Evolutionary conservation across 2,113 vertebrate species (phyloP).

Genomic region (Sisor rabdophorus): DNA sequence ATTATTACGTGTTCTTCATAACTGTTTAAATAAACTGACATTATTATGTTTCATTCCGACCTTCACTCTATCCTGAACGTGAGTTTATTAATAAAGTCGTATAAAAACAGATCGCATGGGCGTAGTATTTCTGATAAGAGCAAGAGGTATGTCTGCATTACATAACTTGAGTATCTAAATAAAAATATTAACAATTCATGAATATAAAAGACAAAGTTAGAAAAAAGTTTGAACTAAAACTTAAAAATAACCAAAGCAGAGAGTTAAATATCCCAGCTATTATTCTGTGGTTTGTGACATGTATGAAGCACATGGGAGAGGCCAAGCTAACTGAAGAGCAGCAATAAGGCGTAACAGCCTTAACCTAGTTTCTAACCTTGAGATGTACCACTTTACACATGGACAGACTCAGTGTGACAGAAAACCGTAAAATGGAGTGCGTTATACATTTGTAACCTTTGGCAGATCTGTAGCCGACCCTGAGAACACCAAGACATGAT

Average conservation of each 20-base stretch:
- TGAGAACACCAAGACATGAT: background rate
- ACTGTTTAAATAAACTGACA: too few relatives aligned
- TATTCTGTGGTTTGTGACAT: slow-evolving; percentile 17
- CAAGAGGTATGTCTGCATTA: background rate
- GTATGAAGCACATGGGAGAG: slow-evolving; percentile 17
- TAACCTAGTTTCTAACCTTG: background rate
- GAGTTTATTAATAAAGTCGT: too few relatives aligned
- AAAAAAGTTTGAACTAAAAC: background rate
- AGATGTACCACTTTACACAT: background rate
- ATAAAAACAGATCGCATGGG: too few relatives aligned
- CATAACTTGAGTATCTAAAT: background rate
- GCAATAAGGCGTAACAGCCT: slow-evolving; percentile 17
- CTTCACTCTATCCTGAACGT: too few relatives aligned
- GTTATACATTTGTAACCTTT: background rate
- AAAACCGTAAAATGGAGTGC: background rate
- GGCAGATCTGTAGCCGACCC: background rate
- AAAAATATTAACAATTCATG: background rate
- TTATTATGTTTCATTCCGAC: too few relatives aligned
- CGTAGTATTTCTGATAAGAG: background rate
- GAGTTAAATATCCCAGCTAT: slow-evolving; percentile 2
- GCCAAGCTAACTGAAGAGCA: background rate
- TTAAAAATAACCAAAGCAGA: slow-evolving; percentile 3
- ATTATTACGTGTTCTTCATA: too few relatives aligned
- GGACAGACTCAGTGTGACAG: background rate
- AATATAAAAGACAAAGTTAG: background rate